Conservation (phyloP, 2,888 invertebrate species). For the Itoplectis maculator region DNA sequence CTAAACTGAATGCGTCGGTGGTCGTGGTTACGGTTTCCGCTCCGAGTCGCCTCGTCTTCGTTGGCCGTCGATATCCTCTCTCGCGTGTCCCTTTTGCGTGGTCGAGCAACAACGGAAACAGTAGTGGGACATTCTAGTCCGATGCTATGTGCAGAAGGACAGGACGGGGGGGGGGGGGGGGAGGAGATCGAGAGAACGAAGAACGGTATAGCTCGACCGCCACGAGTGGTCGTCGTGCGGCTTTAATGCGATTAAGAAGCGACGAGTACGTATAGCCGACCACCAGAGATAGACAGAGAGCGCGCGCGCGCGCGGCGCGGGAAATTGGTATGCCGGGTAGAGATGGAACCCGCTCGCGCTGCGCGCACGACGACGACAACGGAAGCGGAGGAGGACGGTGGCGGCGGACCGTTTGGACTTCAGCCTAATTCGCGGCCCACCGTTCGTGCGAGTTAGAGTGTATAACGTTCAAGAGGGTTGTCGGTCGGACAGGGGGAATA, state of each 20-base stretch:
- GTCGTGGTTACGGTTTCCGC: not conserved
- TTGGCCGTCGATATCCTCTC: conserved; percentile 26
- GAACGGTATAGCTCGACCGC: conserved; percentile 50
- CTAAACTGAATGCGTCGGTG: conserved; percentile 9
- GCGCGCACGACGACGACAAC: conserved; percentile 33
- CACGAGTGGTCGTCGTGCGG: conserved; percentile 64
- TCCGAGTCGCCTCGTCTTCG: conserved; percentile 13
- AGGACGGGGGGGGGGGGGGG: not conserved
- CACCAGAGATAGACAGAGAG: conserved; percentile 15
- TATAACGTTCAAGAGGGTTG: conserved; percentile 65
- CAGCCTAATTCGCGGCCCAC: conserved; percentile 77
- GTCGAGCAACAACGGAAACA: not conserved
- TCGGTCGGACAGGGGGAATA: conserved; percentile 54
- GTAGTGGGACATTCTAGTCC: conserved; percentile 12
- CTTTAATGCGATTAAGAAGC: conserved; percentile 79
- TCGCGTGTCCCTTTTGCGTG: not conserved
- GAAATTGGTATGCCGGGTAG: conserved; percentile 78
- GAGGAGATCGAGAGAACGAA: conserved; percentile 44
- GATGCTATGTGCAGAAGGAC: conserved; percentile 6
- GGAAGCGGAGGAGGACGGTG: conserved; percentile 17
- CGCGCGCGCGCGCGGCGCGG: conserved; percentile 43
- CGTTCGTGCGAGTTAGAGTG: conserved; percentile 61
- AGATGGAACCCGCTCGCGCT: conserved; percentile 62
- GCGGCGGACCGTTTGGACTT: conserved; percentile 75
- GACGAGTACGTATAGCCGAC: conserved; percentile 66